phyloP scores from a whole-genome alignment of 2,797 vertebrate genomes.

The Lates japonicus region DNA sequence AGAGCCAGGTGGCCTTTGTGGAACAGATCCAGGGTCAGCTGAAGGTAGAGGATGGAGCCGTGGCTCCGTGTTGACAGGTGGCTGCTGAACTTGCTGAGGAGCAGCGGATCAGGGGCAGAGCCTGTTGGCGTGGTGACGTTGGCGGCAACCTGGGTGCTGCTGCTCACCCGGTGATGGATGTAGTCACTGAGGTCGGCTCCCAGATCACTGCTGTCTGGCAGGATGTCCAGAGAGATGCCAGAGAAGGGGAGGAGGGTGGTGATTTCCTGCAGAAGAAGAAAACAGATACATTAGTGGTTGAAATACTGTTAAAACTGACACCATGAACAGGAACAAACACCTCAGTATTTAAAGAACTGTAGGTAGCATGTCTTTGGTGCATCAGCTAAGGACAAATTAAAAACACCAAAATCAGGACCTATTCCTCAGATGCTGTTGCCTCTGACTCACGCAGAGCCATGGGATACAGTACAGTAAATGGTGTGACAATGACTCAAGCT shows the following conservation, averaged over 20 bases:
- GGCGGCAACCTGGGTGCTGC: constrained; percentile 91
- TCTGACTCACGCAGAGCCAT: constrained; percentile 78
- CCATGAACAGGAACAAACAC: background rate
- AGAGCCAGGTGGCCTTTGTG: constrained; percentile 94
- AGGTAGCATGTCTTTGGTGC: constrained; percentile 40
- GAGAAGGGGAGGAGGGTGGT: constrained; percentile 90
- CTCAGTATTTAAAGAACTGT: constrained; percentile 24
- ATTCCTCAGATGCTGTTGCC: constrained; percentile 71
- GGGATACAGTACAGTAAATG: constrained; percentile 78
- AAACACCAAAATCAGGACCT: constrained; percentile 60
- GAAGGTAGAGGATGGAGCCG: constrained; percentile 96
- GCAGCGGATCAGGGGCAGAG: constrained; percentile 89
- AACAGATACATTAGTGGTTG: background rate
- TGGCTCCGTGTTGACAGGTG: constrained; percentile 95
- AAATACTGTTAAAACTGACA: constrained; percentile 5
- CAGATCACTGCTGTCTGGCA: constrained; percentile 94
- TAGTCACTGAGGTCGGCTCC: constrained; percentile 94
- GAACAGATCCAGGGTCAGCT: constrained; percentile 96
- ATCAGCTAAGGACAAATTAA: constrained; percentile 59
- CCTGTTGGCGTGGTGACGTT: constrained; percentile 97
- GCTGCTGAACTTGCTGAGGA: constrained; percentile 94
- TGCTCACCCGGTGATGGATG: constrained; percentile 93
- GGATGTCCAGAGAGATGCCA: constrained; percentile 92
- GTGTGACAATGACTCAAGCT: constrained; percentile 84
- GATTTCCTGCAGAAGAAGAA: constrained; percentile 88